Evolutionary conservation across 30 jellyfish, hydroid and myxozoan genomes (phyloP), one percentile per base, ranked within the genome.

Genomic region (Nemopilema nomurai): DNA sequence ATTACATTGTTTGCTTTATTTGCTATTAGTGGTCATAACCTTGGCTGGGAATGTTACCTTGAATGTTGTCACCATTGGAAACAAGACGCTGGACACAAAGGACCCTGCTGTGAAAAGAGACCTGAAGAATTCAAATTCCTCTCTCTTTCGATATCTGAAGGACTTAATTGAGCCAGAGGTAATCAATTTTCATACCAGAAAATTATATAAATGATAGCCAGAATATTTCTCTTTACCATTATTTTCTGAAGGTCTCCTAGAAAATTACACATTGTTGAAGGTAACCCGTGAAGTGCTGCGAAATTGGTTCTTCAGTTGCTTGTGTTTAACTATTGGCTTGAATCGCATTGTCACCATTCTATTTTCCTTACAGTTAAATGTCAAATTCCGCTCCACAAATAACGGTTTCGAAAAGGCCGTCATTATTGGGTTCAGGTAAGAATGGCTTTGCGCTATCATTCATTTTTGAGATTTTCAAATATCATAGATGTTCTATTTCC

Each of bases 161-260:
- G 25, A 18, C 19, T 22, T 17, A 7, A 32, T 73, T 7, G 83
- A 73, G 33, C 69, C 69, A 30, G 83, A 73, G 83, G 83, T 73
- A 41, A 19, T 9, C 72, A n/a, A 63, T 24, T 63, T 63, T 63
- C 8, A 3, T 6, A 24, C 72, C 7, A 3, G 7, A 3, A 3
- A 19, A 1, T 63, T 63, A 63, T 63, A n/a, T 6, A 3, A 3
- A 63, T 63, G 29, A 63, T 6, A 41, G 13, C 13, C 57, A 41
- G 9, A n/a, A n/a, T n/a, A n/a, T n/a, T n/a, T n/a, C n/a, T n/a
- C n/a, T n/a, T n/a, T n/a, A n/a, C n/a, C n/a, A n/a, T n/a, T n/a
- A n/a, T n/a, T n/a, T n/a, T n/a, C n/a, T n/a, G n/a, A n/a, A n/a
- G n/a, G n/a, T n/a, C n/a, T n/a, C n/a, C n/a, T n/a, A n/a, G n/a